phyloP scores from a whole-genome alignment of 2,113 vertebrate species.

The Sebastes schlegelii region DNA sequence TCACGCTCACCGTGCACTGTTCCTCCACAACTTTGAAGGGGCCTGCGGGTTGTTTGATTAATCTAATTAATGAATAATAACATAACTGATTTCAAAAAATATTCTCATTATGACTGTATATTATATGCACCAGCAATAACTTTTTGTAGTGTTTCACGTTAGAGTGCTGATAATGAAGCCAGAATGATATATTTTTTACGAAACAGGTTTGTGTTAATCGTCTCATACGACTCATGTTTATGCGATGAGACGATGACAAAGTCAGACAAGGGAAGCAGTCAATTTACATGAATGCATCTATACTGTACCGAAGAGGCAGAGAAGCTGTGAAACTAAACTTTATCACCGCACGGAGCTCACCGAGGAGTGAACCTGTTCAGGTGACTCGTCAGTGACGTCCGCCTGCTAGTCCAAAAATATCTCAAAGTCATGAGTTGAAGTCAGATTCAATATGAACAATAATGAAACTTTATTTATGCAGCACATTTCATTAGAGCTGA shows the following conservation, averaged over 20 bases:
- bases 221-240: slow-evolving; percentile 36
- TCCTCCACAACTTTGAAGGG: slow-evolving; percentile 26
- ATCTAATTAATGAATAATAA: slow-evolving; percentile 27
- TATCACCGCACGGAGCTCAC: neutral
- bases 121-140: neutral
- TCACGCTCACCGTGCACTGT: slow-evolving; percentile 32
- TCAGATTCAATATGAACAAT: neutral
- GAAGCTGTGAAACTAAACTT: slow-evolving; percentile 1
- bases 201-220: neutral
- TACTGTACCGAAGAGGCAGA: neutral
- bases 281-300: slow-evolving; percentile 29
- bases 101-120: slow-evolving; percentile 6
- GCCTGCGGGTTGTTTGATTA: slow-evolving; percentile 10
- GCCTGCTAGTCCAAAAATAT: neutral
- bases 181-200: neutral
- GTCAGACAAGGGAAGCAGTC: slow-evolving; percentile 14
- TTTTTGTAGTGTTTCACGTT: neutral
- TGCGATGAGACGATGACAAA: slow-evolving; percentile 38
- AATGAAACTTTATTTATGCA: neutral
- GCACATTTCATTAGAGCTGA: neutral
- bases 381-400: neutral
- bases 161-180: neutral
- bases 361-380: neutral
- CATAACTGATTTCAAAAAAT: slow-evolving; percentile 17
- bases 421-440: neutral